Base-by-base conservation (phyloP, 2,797 vertebrate species). In the Siniperca undulata region DNA sequence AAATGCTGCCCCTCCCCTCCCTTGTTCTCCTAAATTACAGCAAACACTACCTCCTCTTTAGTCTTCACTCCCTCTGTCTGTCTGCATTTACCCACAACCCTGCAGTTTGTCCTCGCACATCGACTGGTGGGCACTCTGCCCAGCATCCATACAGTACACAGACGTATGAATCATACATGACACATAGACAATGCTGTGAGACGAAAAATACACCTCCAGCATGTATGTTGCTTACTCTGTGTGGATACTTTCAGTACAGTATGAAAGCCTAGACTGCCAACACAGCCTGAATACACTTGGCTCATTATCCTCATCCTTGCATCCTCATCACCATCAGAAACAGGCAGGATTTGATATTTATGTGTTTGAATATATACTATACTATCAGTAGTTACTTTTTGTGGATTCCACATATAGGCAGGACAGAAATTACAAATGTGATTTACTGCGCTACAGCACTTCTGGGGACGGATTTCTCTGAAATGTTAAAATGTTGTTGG, bases 11-110 rank as follows among this genome's bases (percentile, higher is more conserved):
- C 90, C 91, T 90, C 92, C 93, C 82, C 55, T 88, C 74, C 42
- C 88, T 86, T 91, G 89, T 92, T 93, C 92, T 81, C 83, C 88
- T 84, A 93, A 93, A 93, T 95, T 91, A 94, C 89, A 83, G 83
- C 90, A 90, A 94, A 93, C 90, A 87, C 88, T 80, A 56, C 86
- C 91, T 82, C 86, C 83, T 87, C 85, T 85, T 82, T 77, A 55
- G 64, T 80, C 75, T 71, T 50, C 69, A 4, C 81, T 84, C 82
- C 66, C 78, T 76, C 87, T 74, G 78, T 89, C 89, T 80, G 81
- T 66, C 83, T 53, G 70, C 86, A 61, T 92, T 91, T 89, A 86
- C 83, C 87, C 89, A 86, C 81, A 78, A 78, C 52, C 72, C 85
- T 7, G 77, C 81, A 64, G 78, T 70, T 62, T 19, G 34, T 86